A percentile compares a stretch with the other conserved stretches of the same genome.
Evolutionary conservation across 23 tunicate species (phyloP).

Genomic region (Corella eumyota): DNA sequence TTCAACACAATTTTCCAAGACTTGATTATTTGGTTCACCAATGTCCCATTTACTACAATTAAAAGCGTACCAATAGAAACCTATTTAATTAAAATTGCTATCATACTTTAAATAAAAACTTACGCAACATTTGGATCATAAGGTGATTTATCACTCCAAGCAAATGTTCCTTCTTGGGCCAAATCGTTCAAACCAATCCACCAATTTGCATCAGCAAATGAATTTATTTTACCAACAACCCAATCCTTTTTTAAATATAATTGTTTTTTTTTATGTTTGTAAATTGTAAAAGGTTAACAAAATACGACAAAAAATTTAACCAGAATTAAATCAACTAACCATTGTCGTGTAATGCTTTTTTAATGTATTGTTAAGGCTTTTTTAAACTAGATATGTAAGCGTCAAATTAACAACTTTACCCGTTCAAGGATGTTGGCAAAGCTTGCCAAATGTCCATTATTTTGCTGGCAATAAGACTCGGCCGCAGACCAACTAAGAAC

Average conservation of each 20-base stretch:
- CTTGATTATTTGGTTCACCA: constrained; percentile 75
- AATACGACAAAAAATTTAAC: not conserved
- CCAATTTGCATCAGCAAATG: constrained; percentile 18
- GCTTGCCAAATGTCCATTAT: constrained; percentile 49
- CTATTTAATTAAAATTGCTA: not conserved
- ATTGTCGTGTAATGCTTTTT: not conserved
- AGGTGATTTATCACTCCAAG: constrained; percentile 46
- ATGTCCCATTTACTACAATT: constrained; percentile 62
- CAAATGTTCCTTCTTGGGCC: constrained; percentile 14
- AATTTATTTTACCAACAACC: constrained; percentile 34
- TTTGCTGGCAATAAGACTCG: constrained; percentile 62
- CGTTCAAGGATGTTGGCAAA: constrained; percentile 44
- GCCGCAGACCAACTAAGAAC: constrained; percentile 44
- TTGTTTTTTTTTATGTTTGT: not conserved
- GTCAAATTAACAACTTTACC: constrained; percentile 4
- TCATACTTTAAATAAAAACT: not conserved
- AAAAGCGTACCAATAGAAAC: not conserved
- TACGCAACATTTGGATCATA: constrained; percentile 42
- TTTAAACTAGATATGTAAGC: not conserved
- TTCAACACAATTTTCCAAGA: constrained; percentile 85
- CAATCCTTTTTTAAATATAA: constrained; percentile 30
- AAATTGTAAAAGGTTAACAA: not conserved
- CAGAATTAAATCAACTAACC: not conserved
- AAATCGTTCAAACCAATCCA: constrained; percentile 68
- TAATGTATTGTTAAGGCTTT: not conserved